phyloP scores from a whole-genome alignment of 2,113 vertebrate species.

The Nothocercus nigrocapillus region DNA sequence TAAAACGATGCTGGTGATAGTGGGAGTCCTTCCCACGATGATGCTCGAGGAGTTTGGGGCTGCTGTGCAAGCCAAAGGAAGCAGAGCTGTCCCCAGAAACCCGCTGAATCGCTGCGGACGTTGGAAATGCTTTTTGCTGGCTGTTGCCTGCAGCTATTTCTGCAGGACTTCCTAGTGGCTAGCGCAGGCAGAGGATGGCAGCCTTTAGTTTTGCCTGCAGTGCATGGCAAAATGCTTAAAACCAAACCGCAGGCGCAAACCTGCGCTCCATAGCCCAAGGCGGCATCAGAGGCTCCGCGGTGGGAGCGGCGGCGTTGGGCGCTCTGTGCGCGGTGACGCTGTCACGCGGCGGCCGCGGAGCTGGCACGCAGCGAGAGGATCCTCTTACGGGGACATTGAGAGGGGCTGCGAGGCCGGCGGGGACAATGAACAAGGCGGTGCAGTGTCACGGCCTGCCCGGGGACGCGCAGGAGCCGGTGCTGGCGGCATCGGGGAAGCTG shows the following conservation, averaged over 20 bases:
- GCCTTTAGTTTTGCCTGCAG: no score
- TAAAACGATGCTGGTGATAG: accelerated
- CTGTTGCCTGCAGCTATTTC: not conserved
- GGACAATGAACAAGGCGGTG: slow-evolving; percentile 55
- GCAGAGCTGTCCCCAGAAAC: accelerated
- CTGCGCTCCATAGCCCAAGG: no score
- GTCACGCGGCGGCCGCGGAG: not conserved
- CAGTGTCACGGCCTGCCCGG: not conserved
- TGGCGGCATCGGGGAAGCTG: no score
- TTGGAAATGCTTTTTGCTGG: not conserved
- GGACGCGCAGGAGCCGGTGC: not conserved
- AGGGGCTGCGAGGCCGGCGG: not conserved
- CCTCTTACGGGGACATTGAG: slow-evolving; percentile 67
- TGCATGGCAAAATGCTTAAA: no score
- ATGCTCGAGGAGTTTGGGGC: not conserved
- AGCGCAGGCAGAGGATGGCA: no score
- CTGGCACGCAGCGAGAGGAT: slow-evolving; percentile 59
- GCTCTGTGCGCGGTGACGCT: no score
- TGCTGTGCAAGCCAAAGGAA: not conserved
- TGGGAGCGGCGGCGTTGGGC: no score
- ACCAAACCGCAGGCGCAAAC: no score
- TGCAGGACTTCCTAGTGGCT: accelerated
- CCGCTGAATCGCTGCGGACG: accelerated
- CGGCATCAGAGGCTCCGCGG: no score
- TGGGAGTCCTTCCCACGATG: not conserved